These are phyloP conservation scores for Adelphocoris suturalis DNA, from an alignment of 2,888 invertebrate species.

Conservation along the genomic window DNA sequence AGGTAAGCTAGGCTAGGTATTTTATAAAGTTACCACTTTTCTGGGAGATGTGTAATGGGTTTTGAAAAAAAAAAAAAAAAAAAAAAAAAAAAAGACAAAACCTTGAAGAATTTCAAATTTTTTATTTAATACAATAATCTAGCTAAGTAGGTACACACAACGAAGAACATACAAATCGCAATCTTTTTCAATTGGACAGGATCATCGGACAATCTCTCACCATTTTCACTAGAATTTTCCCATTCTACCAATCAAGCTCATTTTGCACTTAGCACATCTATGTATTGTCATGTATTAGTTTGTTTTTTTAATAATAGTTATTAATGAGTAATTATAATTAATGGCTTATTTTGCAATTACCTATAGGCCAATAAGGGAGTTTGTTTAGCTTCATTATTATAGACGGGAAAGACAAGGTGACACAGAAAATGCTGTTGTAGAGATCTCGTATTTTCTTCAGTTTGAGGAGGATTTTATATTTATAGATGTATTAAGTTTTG, in stretches of 20 bases:
- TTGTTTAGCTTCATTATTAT: conserved; percentile 26
- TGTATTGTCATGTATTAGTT: conserved; percentile 74
- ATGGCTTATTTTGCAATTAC: conserved; percentile 15
- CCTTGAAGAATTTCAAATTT: conserved; percentile 52
- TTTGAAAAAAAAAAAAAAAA: not conserved
- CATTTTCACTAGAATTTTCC: conserved; percentile 57
- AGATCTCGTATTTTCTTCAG: not conserved
- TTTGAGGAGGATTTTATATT: not conserved
- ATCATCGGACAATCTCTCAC: conserved; percentile 71
- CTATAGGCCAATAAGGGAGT: conserved; percentile 40
- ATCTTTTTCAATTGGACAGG: conserved; percentile 74
- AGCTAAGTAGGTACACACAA: conserved; percentile 74
- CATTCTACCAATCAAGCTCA: conserved; percentile 73
- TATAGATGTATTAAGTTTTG: not conserved
- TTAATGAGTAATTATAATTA: conserved; percentile 49
- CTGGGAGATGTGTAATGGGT: not conserved
- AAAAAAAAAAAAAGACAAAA: not conserved
- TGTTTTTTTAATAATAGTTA: conserved; percentile 40
- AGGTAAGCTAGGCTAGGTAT: too few species aligned
- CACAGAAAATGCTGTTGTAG: conserved; percentile 34
- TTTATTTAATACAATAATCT: conserved; percentile 68
- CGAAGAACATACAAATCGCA: conserved; percentile 75
- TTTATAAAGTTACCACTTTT: too few species aligned
- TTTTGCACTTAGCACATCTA: conserved; percentile 74
- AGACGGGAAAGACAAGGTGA: conserved; percentile 59